A percentile compares a stretch with the other conserved stretches of the same genome.
Conservation (phyloP, 2,888 invertebrate species). For the Creontiades dilutus region DNA sequence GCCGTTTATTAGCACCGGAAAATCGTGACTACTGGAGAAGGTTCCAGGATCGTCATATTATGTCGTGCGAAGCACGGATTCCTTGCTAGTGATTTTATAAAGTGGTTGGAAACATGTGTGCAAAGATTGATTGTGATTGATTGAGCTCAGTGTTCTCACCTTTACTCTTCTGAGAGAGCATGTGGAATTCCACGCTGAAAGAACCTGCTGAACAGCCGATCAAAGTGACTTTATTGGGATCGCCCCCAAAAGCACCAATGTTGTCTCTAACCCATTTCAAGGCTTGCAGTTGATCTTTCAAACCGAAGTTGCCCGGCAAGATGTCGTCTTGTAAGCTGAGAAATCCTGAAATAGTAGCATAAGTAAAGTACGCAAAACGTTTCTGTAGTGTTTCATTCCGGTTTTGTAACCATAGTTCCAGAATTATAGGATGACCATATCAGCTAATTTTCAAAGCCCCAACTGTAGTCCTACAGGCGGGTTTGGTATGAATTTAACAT, state of each 20-base stretch:
- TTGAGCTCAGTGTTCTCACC: not conserved
- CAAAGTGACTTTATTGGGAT: constrained; percentile 51
- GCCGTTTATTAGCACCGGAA: too few relatives aligned
- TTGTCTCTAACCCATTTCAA: constrained; percentile 38
- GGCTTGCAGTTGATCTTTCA: constrained; percentile 44
- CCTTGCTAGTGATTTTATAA: too few relatives aligned
- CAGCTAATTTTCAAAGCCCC: too few relatives aligned
- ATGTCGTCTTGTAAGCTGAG: constrained; percentile 12
- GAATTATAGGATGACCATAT: too few relatives aligned
- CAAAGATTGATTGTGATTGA: too few relatives aligned
- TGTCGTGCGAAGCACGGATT: too few relatives aligned
- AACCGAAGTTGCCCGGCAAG: constrained; percentile 30
- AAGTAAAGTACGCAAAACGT: not conserved
- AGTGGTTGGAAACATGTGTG: not conserved
- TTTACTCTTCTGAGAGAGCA: constrained; percentile 38
- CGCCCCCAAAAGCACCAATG: constrained; percentile 44
- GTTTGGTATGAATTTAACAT: too few relatives aligned
- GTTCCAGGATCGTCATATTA: too few relatives aligned
- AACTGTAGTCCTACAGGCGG: too few relatives aligned
- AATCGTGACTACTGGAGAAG: too few relatives aligned
- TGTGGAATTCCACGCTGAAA: constrained; percentile 24
- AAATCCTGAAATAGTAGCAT: not conserved
- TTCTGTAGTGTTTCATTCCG: too few relatives aligned
- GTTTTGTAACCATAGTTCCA: too few relatives aligned
- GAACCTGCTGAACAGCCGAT: constrained; percentile 46